These are phyloP conservation scores for Bolborhynchus lineola DNA, from an alignment of 2,113 vertebrate genomes.

Conservation along the genomic window DNA sequence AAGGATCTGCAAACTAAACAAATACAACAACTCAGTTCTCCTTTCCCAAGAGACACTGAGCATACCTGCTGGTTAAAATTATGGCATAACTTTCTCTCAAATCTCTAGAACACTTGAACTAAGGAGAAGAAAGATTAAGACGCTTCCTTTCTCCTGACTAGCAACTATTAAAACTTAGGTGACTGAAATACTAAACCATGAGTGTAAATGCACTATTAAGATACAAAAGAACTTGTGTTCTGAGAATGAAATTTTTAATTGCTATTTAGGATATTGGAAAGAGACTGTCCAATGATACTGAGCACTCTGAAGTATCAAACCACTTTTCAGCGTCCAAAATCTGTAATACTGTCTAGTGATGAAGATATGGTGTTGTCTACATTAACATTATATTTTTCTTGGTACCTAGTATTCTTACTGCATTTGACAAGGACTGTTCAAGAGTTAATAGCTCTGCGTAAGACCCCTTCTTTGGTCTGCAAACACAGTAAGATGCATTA, in stretches of 20 bases:
- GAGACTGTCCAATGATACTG: not conserved
- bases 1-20: not conserved
- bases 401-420: not conserved
- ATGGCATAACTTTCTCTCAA: rapidly evolving
- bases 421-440: not conserved
- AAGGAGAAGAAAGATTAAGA: not conserved
- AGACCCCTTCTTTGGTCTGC: constrained; percentile 28
- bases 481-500: constrained; percentile 67
- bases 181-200: not conserved
- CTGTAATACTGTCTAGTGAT: not conserved
- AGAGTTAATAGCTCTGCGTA: not conserved
- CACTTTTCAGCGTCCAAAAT: not conserved
- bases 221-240: not conserved
- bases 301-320: not conserved
- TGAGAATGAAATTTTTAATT: not conserved
- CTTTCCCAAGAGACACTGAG: not conserved
- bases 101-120: not conserved
- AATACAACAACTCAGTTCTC: not conserved
- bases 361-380: not conserved
- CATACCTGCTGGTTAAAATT: not conserved
- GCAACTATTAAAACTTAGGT: not conserved
- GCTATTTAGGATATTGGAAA: not conserved
- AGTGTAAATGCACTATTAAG: not conserved
- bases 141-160: not conserved
- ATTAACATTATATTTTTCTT: not conserved